Conservation (phyloP, 2,888 invertebrate genomes). For the Diploptera punctata region DNA sequence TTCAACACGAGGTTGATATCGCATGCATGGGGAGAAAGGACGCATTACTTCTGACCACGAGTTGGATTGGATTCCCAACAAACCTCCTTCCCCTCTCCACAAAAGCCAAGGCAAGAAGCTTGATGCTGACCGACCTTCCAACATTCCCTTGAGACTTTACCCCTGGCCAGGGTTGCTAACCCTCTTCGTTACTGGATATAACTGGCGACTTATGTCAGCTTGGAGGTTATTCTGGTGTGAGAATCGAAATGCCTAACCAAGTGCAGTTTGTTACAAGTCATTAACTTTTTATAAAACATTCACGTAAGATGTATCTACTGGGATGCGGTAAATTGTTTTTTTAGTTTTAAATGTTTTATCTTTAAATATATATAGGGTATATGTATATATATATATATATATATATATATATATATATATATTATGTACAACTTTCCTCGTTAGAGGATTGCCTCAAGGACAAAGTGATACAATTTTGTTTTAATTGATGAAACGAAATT, state of each 20-base stretch:
- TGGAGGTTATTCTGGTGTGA: neutral
- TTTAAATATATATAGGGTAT: too few relatives aligned
- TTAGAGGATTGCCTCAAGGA: too few relatives aligned
- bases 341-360: too few relatives aligned
- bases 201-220: slow-evolving; percentile 1
- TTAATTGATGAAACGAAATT: too few relatives aligned
- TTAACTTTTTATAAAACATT: too few relatives aligned
- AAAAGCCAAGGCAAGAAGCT: neutral
- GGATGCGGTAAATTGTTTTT: too few relatives aligned
- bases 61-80: neutral
- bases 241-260: neutral
- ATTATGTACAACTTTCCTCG: too few relatives aligned
- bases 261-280: neutral
- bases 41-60: neutral
- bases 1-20: neutral
- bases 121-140: neutral
- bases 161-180: neutral
- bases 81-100: neutral
- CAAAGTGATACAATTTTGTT: too few relatives aligned
- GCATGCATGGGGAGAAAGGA: neutral
- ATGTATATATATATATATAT: too few relatives aligned
- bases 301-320: too few relatives aligned
- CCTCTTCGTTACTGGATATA: neutral
- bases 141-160: slow-evolving; percentile 1
- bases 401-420: too few relatives aligned